phyloP scores from a whole-genome alignment of 1,140 invertebrate genomes.

The Temnothorax nylanderi region DNA sequence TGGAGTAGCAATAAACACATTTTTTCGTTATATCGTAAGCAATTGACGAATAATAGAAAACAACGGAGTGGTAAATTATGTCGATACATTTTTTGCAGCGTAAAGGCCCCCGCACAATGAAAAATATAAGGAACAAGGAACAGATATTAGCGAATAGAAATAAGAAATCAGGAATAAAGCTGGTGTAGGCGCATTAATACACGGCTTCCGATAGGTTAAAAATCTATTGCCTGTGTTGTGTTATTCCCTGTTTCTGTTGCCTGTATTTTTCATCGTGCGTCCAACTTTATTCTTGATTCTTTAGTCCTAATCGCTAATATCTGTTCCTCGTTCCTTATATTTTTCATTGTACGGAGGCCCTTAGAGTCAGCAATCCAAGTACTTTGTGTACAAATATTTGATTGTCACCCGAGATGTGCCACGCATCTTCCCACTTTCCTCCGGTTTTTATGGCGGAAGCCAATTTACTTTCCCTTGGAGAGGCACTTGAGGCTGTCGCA shows the following conservation, averaged over 20 bases:
- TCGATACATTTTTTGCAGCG: not conserved
- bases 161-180: no score
- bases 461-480: conserved; percentile 47
- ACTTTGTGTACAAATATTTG: conserved; percentile 29
- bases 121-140: no score
- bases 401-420: conserved; percentile 9
- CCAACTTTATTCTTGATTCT: no score
- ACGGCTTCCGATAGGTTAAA: no score
- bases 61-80: not conserved
- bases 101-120: not conserved
- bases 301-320: no score
- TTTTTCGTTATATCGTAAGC: not conserved
- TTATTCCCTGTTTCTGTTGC: no score
- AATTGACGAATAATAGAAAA: not conserved
- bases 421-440: conserved; percentile 36
- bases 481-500: conserved; percentile 67
- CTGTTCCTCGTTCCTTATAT: no score
- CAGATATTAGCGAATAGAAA: no score
- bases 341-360: no score
- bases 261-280: no score
- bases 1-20: not conserved
- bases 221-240: no score
- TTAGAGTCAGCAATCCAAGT: not conserved
- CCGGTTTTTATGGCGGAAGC: conserved; percentile 12
- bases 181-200: no score